Conservation (phyloP, 1,140 invertebrate species). For the Temnothorax longispinosus region DNA sequence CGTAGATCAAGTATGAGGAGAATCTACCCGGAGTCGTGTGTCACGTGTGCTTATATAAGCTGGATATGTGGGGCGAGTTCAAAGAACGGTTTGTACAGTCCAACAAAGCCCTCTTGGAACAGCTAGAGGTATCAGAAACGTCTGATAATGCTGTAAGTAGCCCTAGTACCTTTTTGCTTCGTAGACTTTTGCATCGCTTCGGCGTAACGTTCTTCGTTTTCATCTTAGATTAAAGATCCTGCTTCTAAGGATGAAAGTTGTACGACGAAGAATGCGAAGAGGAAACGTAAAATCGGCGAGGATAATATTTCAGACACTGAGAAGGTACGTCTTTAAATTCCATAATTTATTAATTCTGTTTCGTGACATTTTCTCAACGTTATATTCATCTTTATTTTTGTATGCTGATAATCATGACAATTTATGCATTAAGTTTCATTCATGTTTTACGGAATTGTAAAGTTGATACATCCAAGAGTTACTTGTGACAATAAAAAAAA, state of each 20-base stretch:
- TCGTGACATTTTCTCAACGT: not conserved
- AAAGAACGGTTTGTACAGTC: constrained; percentile 80
- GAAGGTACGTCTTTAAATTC: not conserved
- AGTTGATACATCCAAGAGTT: not conserved
- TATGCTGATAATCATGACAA: not conserved
- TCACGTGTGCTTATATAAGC: constrained; percentile 82
- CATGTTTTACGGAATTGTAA: not conserved
- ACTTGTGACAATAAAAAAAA: not conserved
- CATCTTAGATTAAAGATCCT: constrained; percentile 1
- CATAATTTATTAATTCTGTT: not conserved
- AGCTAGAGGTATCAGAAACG: constrained; percentile 73
- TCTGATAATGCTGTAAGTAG: constrained; percentile 73
- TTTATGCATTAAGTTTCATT: too few species aligned
- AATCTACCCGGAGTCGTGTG: constrained; percentile 80
- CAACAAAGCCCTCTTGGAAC: constrained; percentile 76
- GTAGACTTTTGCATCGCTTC: not conserved
- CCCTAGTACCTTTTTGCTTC: not conserved
- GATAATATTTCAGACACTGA: constrained; percentile 41
- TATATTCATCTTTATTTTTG: not conserved
- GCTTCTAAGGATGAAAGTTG: not conserved
- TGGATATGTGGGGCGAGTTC: constrained; percentile 83
- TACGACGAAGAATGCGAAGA: not conserved
- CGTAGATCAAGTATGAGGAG: constrained; percentile 77
- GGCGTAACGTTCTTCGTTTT: not conserved
- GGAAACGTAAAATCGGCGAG: not conserved